Percentiles rank a stretch among this genome's conserved stretches.
Conservation (phyloP, 2,888 invertebrate genomes). For the Parnassius mnemosyne region DNA sequence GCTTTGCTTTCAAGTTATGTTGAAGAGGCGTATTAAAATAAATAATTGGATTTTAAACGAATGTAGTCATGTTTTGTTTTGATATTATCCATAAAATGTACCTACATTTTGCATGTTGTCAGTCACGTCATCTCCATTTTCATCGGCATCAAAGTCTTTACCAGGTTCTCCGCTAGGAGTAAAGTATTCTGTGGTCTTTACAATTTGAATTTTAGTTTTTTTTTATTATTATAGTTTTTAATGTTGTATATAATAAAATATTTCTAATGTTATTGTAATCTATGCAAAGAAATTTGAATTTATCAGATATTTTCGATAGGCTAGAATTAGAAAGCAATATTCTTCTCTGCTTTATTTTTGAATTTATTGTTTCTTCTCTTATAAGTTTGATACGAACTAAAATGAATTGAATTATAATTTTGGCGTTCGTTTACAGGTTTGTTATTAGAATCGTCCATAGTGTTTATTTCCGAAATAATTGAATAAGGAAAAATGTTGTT, state of each 20-base stretch:
- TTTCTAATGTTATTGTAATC: too few species aligned
- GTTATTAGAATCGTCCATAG: conserved; percentile 1
- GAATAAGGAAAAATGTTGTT: conserved; percentile 5
- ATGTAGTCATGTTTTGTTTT: neutral
- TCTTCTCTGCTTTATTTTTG: conserved; percentile 10
- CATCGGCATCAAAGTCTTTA: neutral
- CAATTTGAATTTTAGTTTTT: neutral
- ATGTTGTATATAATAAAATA: too few species aligned
- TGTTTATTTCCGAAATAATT: conserved; percentile 14
- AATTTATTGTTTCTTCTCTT: conserved; percentile 5
- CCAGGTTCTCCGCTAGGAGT: too few species aligned
- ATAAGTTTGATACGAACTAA: conserved; percentile 4
- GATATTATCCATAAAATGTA: neutral
- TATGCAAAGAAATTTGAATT: neutral
- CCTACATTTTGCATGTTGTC: neutral
- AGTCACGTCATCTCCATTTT: neutral
- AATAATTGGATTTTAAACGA: neutral
- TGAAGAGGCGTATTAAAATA: neutral
- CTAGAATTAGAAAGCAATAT: conserved; percentile 12
- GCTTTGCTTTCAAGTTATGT: too few species aligned
- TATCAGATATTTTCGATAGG: conserved; percentile 15
- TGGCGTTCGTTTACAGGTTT: neutral
- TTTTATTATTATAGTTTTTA: too few species aligned
- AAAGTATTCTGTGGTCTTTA: too few species aligned
- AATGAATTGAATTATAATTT: neutral